Percentiles rank a stretch among this genome's conserved stretches.
Evolutionary conservation across 2,113 vertebrate species (phyloP).

Genomic region (Hassar affinis): DNA sequence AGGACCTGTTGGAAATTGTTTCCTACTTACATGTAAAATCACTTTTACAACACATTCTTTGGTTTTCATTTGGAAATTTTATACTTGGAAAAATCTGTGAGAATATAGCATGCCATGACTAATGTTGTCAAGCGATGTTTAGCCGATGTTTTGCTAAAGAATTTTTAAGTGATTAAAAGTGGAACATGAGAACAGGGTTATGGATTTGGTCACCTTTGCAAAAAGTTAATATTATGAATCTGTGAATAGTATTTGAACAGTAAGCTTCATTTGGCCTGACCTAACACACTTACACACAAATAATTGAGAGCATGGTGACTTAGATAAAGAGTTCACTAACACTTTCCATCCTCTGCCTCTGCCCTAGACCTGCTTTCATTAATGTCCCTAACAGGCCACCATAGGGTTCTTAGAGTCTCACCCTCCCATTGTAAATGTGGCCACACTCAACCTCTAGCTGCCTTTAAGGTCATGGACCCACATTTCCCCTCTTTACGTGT

Average conservation of each 20-base stretch:
- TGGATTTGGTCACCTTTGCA: background rate
- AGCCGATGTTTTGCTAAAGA: background rate
- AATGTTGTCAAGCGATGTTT: background rate
- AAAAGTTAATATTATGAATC: background rate
- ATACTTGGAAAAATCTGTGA: background rate
- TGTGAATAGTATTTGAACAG: background rate
- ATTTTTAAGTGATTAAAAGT: background rate
- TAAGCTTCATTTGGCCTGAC: background rate
- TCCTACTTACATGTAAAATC: background rate
- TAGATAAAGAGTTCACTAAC: background rate
- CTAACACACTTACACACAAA: background rate
- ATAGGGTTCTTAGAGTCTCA: constrained; percentile 37
- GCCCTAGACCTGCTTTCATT: constrained; percentile 45
- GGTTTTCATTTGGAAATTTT: background rate
- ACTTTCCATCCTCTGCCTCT: constrained; percentile 16
- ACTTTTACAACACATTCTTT: background rate
- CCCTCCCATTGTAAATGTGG: background rate
- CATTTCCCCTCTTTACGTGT: constrained; percentile 60
- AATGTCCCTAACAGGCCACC: constrained; percentile 46
- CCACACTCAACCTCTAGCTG: constrained; percentile 32
- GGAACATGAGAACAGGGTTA: background rate
- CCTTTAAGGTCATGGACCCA: constrained; percentile 59
- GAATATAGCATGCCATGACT: background rate
- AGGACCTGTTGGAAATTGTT: background rate
- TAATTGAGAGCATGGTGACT: background rate